Percentiles rank a stretch among this genome's conserved stretches.
phyloP scores from a whole-genome alignment of 2,797 vertebrate genomes.

The Pseudochaenichthys georgianus region DNA sequence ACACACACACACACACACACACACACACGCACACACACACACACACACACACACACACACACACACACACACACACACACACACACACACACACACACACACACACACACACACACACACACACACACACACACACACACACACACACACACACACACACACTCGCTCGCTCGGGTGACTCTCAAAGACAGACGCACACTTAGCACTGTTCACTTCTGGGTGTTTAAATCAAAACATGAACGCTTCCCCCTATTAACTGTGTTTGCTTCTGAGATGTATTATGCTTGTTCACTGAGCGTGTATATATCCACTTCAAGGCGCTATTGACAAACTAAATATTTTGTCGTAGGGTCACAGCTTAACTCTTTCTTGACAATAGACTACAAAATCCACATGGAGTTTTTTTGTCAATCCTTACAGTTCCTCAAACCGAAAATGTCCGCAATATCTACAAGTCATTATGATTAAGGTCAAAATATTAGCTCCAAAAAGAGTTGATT shows the following conservation, averaged over 20 bases:
- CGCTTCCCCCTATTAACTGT: conserved; percentile 12
- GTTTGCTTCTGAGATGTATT: conserved; percentile 50
- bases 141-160: no score
- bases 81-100: no score
- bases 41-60: no score
- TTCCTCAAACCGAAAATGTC: not conserved
- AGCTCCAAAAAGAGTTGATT: not conserved
- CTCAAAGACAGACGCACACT: conserved; percentile 69
- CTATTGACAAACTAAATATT: conserved; percentile 53
- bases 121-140: no score
- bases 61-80: no score
- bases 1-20: no score
- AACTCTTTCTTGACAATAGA: conserved; percentile 37
- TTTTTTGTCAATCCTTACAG: not conserved
- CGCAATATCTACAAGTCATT: not conserved
- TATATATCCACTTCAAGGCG: conserved; percentile 43
- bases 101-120: no score
- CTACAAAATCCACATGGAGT: conserved; percentile 47
- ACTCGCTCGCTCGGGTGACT: conserved; percentile 61
- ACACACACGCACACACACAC: no score
- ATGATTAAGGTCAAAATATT: not conserved
- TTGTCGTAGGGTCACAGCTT: conserved; percentile 61
- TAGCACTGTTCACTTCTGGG: conserved; percentile 34
- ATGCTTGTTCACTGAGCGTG: conserved; percentile 62
- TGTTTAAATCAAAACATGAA: conserved; percentile 56